Base-by-base conservation (phyloP, 1,140 invertebrate genomes). In the Nebria ingens region DNA sequence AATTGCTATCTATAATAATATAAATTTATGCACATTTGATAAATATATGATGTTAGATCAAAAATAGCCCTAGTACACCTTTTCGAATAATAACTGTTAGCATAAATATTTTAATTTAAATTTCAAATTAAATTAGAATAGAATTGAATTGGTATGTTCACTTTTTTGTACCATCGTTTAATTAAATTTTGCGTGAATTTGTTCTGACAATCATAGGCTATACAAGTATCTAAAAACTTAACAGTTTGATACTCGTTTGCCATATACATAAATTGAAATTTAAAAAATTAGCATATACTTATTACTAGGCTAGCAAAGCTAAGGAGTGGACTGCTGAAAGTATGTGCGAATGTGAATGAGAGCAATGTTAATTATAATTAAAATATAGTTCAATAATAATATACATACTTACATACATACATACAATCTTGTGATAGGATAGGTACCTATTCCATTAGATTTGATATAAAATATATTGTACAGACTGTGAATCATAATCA, bases 111-210 rank as follows among this genome's bases (percentile, higher is more conserved):
- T 6, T 29, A 29, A 29, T 29, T 29, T 29, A 29, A 6, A 29
- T 29, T 29, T 29, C 25, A 29, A 13, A 13, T 6, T 29, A 29
- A 29, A 29, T 29, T 29, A 29, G 25, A 4, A 29, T 29, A 29
- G 25, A 29, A 29, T 29, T 29, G 13, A 6, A 29, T 13, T 29
- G 25, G 25, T 29, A 29, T 29, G 25, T 29, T 29, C 25, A 29
- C 4, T 29, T 29, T 29, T 29, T 29, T 29, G 13, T 29, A 29
- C 25, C 25, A 45, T 45, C 4, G 4, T 45, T 45, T 17, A 45
- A 11, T 45, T 45, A 45, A 45, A 45, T 45, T 45, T 45, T 45
- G 40, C 40, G 40, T 45, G 40, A 45, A 45, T 45, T 45, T 45
- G 40, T 45, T 45, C 40, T 45, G 40, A 45, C 40, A 45, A 45